Evolutionary conservation across 2,888 invertebrate genomes (phyloP), one percentile per base, ranked within the genome.

Genomic region (Ephialtes manifestator): DNA sequence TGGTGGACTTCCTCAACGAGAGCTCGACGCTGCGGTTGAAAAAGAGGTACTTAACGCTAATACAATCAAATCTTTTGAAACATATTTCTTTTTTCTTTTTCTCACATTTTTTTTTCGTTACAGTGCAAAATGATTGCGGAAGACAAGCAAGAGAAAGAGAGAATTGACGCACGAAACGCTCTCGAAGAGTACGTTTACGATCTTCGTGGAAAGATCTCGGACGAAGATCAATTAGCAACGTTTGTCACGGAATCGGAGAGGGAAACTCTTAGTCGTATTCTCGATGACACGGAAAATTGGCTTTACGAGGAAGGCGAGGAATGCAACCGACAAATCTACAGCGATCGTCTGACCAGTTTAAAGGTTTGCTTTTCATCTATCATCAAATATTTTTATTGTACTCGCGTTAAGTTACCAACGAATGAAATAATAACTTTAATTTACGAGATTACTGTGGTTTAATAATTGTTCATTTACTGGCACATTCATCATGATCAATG

Each of bases 161-260:
- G 99, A 70, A 97, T 98, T 5, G 99, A 99, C 94, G 98, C 98
- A 0, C 97, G 99, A 91, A 99, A 99, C 94, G 97, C 99, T 3
- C 96, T 99, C 0, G 99, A 99, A 94, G 99, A 99, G 94, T 99
- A 99, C 92, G 98, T 99, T 43, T 99, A 99, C 94, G 99, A 99
- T 90, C 96, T 99, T 94, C 96, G 99, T 78, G 97, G 98, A 83
- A 98, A 99, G 94, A 94, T 99, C 76, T 96, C 96, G 55, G 96
- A 97, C 81, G 97, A 97, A 28, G 97, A 97, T 85, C 95, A 97
- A 51, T 95, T 98, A 74, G 97, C 96, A 86, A 95, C 96, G 5
- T 99, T 97, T 93, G 96, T 98, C 28, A 95, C 96, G 1, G 97
- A 97, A 77, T 94, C 95, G 13, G 97, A 97, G 87, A 96, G 97